Conservation (phyloP, 2,797 vertebrate genomes). For the Gymnodraco acuticeps region DNA sequence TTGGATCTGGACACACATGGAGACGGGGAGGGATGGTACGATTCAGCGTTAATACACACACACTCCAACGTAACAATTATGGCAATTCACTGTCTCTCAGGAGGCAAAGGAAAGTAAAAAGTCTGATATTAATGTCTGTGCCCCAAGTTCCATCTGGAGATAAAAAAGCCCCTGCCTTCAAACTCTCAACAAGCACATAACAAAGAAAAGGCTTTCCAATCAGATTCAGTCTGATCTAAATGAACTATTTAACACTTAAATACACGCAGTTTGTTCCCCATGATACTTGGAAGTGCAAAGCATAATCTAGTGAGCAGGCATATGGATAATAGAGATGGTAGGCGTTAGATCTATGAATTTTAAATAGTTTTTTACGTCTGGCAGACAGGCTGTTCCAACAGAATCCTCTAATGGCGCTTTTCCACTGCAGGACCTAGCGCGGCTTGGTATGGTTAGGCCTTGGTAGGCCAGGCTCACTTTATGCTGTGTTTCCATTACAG, state of each 20-base stretch:
- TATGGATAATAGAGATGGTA: too few species aligned
- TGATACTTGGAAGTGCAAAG: not conserved
- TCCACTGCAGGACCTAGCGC: too few species aligned
- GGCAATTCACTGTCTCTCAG: not conserved
- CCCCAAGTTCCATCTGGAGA: not conserved
- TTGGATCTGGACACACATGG: conserved; percentile 80
- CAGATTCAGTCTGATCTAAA: not conserved
- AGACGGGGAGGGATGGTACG: conserved; percentile 3
- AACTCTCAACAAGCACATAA: not conserved
- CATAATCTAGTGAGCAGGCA: too few species aligned
- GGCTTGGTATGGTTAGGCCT: too few species aligned
- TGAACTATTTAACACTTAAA: not conserved
- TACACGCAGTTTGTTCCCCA: not conserved
- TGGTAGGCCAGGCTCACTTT: too few species aligned
- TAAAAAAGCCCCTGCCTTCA: conserved; percentile 6
- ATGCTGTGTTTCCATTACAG: too few species aligned
- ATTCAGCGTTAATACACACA: too few species aligned
- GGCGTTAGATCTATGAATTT: too few species aligned
- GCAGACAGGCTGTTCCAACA: too few species aligned
- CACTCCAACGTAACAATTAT: too few species aligned
- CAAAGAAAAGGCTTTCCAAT: not conserved
- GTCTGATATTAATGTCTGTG: not conserved
- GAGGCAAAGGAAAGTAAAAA: not conserved
- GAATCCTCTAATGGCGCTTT: too few species aligned
- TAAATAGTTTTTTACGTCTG: too few species aligned